Percentiles rank a stretch among this genome's conserved stretches.
Conservation (phyloP, 2,113 vertebrate genomes). For the Daubentonia madagascariensis region DNA sequence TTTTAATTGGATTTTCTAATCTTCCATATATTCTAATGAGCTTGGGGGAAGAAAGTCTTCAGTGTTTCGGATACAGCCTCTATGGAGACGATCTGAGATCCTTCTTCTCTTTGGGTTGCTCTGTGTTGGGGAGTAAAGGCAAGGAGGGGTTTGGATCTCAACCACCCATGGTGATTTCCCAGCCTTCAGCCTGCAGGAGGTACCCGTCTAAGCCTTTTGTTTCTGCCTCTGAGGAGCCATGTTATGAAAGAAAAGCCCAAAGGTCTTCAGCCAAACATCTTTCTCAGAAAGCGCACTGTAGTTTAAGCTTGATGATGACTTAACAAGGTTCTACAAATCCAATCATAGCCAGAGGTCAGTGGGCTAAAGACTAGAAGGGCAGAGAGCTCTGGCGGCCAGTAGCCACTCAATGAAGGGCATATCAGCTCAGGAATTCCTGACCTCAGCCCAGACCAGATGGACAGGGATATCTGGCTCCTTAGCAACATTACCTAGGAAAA, state of each 20-base stretch:
- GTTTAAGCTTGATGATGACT: neutral
- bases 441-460: neutral
- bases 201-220: neutral
- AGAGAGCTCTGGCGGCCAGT: neutral
- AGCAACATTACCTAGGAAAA: neutral
- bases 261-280: neutral
- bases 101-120: neutral
- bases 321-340: neutral
- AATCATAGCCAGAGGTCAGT: neutral
- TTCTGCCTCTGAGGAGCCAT: neutral
- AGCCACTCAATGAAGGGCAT: neutral
- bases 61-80: neutral
- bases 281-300: neutral
- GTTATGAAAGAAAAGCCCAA: neutral
- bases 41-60: neutral
- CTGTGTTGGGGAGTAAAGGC: neutral
- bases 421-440: neutral
- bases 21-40: conserved; percentile 59
- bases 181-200: neutral
- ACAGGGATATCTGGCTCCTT: neutral
- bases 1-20: conserved; percentile 70
- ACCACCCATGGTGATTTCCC: neutral
- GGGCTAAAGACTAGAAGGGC: neutral
- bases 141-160: neutral
- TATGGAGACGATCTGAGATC: neutral